These are phyloP conservation scores for Perccottus glenii DNA, from an alignment of 2,113 vertebrate species.

Conservation along the genomic window DNA sequence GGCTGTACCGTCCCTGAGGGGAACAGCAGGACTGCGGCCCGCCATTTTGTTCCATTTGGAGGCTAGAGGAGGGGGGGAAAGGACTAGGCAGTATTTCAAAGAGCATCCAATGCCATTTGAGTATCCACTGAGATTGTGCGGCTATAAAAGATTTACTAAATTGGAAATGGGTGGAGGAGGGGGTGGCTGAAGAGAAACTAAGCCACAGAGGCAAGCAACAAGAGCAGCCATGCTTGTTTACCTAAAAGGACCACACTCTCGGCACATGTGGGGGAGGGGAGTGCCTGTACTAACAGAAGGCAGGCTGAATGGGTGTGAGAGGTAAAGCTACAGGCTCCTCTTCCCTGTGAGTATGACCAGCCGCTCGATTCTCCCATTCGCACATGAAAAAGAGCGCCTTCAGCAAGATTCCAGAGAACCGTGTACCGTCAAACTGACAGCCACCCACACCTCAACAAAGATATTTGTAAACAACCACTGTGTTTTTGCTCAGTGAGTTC, in stretches of 20 bases:
- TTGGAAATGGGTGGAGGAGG: slow-evolving; percentile 44
- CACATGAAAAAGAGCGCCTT: slow-evolving; percentile 17
- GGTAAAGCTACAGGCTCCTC: slow-evolving; percentile 36
- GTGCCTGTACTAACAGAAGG: slow-evolving; percentile 45
- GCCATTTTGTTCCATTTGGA: slow-evolving; percentile 73
- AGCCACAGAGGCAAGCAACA: slow-evolving; percentile 52
- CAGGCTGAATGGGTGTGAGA: slow-evolving; percentile 57
- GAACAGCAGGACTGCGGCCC: slow-evolving; percentile 60
- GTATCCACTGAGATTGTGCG: slow-evolving; percentile 64
- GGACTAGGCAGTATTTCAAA: slow-evolving; percentile 67
- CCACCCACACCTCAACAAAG: slow-evolving; percentile 18
- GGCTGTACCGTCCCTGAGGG: slow-evolving; percentile 54
- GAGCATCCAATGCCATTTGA: slow-evolving; percentile 75
- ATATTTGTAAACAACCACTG: slow-evolving; percentile 12
- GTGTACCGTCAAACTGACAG: slow-evolving; percentile 3
- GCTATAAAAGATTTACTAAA: slow-evolving; percentile 72
- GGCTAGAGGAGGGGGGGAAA: slow-evolving; percentile 59
- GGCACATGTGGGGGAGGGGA: slow-evolving; percentile 61
- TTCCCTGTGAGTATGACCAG: slow-evolving; percentile 10
- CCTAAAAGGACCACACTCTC: slow-evolving; percentile 71
- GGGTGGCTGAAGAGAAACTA: slow-evolving; percentile 24
- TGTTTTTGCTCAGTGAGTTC: not conserved
- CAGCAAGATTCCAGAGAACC: slow-evolving; percentile 6
- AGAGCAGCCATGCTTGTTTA: slow-evolving; percentile 75
- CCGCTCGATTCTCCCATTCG: slow-evolving; percentile 10